Base-by-base conservation (phyloP, 2,888 invertebrate genomes). In the Campoplex capitator region DNA sequence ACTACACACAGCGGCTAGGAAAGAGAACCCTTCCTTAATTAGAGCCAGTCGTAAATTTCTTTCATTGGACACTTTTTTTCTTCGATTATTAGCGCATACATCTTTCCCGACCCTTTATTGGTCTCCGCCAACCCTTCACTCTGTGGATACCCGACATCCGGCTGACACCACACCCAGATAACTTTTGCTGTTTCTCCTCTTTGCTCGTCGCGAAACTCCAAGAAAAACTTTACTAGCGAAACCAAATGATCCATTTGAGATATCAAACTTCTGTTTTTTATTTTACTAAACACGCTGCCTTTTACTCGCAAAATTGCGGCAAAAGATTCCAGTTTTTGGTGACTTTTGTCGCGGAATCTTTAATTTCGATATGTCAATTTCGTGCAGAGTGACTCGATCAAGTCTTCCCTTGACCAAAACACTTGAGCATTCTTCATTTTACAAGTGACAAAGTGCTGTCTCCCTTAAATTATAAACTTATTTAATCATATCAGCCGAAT, bases 11-110 rank as follows among this genome's bases (percentile, higher is more conserved):
- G 84, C 70, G 68, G 68, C 75, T 75, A 78, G 71, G 28, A 80
- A 58, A 83, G 67, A 84, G 79, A 91, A 89, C 93, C 92, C 92
- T 93, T 93, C 91, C 93, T 94, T 94, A 94, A 94, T 94, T 94
- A 94, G 93, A 91, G 92, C 89, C 91, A 89, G 92, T 89, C 93
- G 93, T 94, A 94, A 94, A 94, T 94, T 94, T 94, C 93, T 93
- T 94, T 93, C 93, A 94, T 94, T 93, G 93, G 94, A 93, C 93
- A 93, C 91, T 93, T 94, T 94, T 89, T 93, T 94, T 93, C 94
- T 94, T 94, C 94, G 94, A 94, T 94, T 94, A 94, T 94, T 94
- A 94, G 93, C 91, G 93, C 94, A 94, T 94, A 93, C 92, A 93
- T 94, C 94, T 94, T 93, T 92, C 84, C 88, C 91, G 90, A 92